phyloP scores from a whole-genome alignment of 2,113 vertebrate species.

The Pseudorasbora parva region DNA sequence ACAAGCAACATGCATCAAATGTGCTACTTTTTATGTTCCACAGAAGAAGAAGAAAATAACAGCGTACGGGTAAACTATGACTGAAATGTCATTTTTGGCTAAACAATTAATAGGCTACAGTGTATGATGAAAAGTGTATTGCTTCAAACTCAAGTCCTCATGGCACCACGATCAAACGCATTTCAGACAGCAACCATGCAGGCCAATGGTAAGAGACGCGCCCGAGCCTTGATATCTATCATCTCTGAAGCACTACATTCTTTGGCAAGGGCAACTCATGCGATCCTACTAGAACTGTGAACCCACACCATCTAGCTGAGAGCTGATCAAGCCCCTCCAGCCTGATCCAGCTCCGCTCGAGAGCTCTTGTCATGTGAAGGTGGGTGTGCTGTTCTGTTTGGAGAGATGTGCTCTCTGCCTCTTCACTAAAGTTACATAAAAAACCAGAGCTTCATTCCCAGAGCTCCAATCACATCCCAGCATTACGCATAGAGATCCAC shows the following conservation, averaged over 20 bases:
- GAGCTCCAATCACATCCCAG: slow-evolving; percentile 36
- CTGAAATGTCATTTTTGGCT: not conserved
- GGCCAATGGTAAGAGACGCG: not conserved
- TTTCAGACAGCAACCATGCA: not conserved
- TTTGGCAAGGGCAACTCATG: not conserved
- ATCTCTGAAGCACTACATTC: slow-evolving; percentile 33
- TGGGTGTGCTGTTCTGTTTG: slow-evolving; percentile 44
- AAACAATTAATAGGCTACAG: not conserved
- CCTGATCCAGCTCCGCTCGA: slow-evolving; percentile 17
- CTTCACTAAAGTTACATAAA: slow-evolving; percentile 53
- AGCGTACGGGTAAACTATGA: no score
- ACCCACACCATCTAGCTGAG: slow-evolving; percentile 11
- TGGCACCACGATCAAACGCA: not conserved
- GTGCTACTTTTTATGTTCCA: not conserved
- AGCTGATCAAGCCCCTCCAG: slow-evolving; percentile 27
- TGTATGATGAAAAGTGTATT: not conserved
- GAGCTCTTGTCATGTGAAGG: slow-evolving; percentile 35
- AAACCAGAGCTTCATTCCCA: slow-evolving; percentile 34
- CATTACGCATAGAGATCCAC: not conserved
- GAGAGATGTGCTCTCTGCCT: slow-evolving; percentile 45
- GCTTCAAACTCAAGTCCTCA: not conserved
- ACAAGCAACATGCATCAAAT: not conserved
- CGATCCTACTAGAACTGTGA: slow-evolving; percentile 29
- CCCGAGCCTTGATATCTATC: not conserved
- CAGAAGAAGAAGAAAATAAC: not conserved